Evolutionary conservation across 1,140 invertebrate species (phyloP).

Genomic region (Meteorus sp.): DNA sequence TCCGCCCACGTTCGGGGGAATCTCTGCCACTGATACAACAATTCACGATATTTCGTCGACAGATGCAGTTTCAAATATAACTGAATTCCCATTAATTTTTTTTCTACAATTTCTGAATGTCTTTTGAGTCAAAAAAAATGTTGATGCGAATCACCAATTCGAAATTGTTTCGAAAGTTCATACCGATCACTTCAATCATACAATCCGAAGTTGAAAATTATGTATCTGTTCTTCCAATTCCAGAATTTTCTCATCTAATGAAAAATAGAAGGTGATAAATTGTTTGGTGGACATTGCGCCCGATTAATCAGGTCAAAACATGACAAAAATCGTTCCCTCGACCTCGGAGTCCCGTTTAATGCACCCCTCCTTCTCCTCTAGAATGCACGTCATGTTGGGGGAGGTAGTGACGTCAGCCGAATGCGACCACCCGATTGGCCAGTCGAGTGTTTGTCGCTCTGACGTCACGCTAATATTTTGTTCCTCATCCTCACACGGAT

Average conservation of each 20-base stretch:
- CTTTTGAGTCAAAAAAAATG: too few relatives aligned
- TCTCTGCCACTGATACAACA: background rate
- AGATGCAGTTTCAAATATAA: too few relatives aligned
- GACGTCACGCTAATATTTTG: constrained; percentile 44
- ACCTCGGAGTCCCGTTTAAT: constrained; percentile 29
- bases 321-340: constrained; percentile 37
- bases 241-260: too few relatives aligned
- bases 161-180: too few relatives aligned
- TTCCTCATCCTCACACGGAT: constrained; percentile 13
- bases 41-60: too few relatives aligned
- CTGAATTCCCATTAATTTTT: too few relatives aligned
- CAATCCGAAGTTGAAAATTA: too few relatives aligned
- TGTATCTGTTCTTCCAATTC: too few relatives aligned
- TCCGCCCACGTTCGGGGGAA: constrained; percentile 35
- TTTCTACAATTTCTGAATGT: too few relatives aligned
- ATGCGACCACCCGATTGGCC: constrained; percentile 48
- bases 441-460: constrained; percentile 39
- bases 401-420: constrained; percentile 53
- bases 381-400: constrained; percentile 52
- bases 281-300: constrained; percentile 35
- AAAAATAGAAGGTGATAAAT: constrained; percentile 30
- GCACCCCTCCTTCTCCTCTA: constrained; percentile 27
- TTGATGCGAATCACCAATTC: too few relatives aligned
- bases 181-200: too few relatives aligned
- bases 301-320: constrained; percentile 55